Base-by-base conservation (phyloP, 1,140 invertebrate species). In the Gonioctena quinquepunctata region DNA sequence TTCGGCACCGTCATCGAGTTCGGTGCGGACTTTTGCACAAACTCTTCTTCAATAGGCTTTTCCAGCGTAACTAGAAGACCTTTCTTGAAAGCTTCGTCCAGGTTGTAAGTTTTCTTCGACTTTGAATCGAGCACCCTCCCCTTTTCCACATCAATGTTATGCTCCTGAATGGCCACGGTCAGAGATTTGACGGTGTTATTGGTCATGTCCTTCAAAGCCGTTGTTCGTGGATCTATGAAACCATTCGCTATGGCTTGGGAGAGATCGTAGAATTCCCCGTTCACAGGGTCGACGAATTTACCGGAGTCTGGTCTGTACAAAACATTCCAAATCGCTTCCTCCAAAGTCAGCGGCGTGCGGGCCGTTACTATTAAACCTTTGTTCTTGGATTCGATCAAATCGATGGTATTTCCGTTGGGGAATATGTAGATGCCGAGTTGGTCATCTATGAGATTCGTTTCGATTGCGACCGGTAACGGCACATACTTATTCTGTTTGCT, bases 91-190 rank as follows among this genome's bases (percentile, higher is more conserved):
- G 93, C 94, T 33, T 89, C 87, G 74, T 94, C 91, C 66, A 94
- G 88, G 70, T 89, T 91, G 63, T 90, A 91, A 0, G 86, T 84
- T 56, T 90, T 88, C 79, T 91, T 93, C 1, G 91, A 90, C 81
- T 93, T 91, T 0, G 90, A 88, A 85, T 96, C 94, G 28, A 91
- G 86, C 54, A 96, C 90, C 50, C 88, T 86, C 61, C 95, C 94
- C 77, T 89, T 91, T 1, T 85, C 78, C 3, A 91, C 86, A 82
- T 96, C 92, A 27, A 97, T 89, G 60, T 91, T 90, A 25, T 92
- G 93, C 76, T 93, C 91, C 71, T 92, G 89, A 68, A 96, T 92
- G 8, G 93, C 94, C 26, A 88, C 83, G 8, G 86, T 76, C 1
- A 97, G 79, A 5, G 92, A 88, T 80, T 93, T 91, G 52, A 93